Conservation (phyloP, 2,888 invertebrate genomes). For the Hecatera dysodea region DNA sequence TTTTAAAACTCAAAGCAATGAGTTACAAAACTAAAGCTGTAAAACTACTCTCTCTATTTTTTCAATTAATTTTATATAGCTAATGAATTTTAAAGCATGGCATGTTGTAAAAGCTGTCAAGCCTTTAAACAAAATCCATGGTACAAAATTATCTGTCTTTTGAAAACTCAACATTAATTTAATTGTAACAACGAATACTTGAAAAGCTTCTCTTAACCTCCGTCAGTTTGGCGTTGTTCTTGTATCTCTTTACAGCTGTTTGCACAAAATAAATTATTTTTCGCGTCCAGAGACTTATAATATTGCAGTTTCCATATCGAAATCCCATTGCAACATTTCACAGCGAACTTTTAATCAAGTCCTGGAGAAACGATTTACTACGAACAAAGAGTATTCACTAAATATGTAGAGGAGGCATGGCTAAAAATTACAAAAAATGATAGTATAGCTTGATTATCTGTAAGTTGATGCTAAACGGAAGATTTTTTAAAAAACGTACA, state of each 20-base stretch:
- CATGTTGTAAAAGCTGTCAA: no score
- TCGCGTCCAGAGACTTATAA: slow-evolving; percentile 72
- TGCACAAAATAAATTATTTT: slow-evolving; percentile 55
- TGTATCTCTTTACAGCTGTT: neutral
- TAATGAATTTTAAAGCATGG: no score
- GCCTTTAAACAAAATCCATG: no score
- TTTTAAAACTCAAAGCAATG: neutral
- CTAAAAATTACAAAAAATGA: no score
- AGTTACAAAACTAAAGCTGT: neutral
- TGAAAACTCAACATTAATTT: no score
- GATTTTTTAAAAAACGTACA: no score
- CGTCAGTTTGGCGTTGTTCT: neutral
- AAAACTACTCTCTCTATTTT: neutral
- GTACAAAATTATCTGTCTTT: no score
- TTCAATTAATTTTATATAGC: no score
- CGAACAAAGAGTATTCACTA: slow-evolving; percentile 73
- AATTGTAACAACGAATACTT: no score
- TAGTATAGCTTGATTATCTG: no score
- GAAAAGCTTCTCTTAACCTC: neutral
- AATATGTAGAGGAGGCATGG: slow-evolving; percentile 42
- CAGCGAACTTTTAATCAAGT: slow-evolving; percentile 89
- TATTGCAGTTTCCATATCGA: slow-evolving; percentile 85
- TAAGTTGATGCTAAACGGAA: no score
- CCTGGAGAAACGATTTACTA: slow-evolving; percentile 88
- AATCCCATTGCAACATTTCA: slow-evolving; percentile 88